Evolutionary conservation across 2,113 vertebrate species (phyloP).

Genomic region (Hydropotes inermis): DNA sequence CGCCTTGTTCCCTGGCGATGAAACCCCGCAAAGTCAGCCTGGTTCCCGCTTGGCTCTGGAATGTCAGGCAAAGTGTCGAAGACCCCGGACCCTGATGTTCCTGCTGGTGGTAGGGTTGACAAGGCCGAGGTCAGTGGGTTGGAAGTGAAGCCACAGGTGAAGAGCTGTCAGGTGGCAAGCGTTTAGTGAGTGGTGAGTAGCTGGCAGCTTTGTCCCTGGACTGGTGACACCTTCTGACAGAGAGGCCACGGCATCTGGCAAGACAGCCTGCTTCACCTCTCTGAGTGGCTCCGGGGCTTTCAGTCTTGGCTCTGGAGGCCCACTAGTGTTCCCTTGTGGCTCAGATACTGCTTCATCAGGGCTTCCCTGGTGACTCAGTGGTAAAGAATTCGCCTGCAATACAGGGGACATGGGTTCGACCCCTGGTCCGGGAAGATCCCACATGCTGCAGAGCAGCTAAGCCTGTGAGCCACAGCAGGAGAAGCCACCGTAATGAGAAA

Average conservation of each 20-base stretch:
- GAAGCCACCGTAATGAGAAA: background rate
- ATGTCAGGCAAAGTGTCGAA: background rate
- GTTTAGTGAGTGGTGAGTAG: background rate
- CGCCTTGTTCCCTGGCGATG: background rate
- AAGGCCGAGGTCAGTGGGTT: background rate
- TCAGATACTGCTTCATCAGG: background rate
- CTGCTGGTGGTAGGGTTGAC: background rate
- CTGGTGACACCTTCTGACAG: background rate
- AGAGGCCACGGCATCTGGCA: background rate
- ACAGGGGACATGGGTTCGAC: background rate
- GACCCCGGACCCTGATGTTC: background rate
- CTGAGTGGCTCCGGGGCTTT: background rate
- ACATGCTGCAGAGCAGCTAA: background rate
- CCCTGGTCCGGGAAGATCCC: background rate
- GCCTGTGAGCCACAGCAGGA: background rate
- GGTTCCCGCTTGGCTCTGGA: background rate
- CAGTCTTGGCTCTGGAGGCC: background rate
- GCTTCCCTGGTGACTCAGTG: background rate
- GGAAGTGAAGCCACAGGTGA: background rate
- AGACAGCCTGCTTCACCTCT: background rate
- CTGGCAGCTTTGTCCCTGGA: background rate
- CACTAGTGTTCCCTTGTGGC: background rate
- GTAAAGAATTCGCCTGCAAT: background rate
- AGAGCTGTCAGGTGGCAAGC: background rate
- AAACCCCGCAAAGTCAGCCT: background rate